Conservation (phyloP, 1,140 invertebrate species). For the Laupala kohalensis region DNA sequence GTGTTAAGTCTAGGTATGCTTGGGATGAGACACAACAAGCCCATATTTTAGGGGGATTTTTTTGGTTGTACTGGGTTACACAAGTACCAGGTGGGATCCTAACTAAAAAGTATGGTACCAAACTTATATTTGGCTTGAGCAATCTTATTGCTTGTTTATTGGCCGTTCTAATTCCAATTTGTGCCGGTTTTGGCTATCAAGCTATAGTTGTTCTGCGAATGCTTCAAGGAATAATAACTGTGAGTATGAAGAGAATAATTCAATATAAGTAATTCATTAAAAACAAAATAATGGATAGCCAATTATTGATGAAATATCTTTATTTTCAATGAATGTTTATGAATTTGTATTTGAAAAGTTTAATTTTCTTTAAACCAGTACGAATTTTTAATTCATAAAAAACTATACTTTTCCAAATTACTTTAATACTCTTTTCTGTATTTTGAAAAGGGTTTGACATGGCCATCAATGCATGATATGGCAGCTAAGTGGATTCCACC, state of each 20-base stretch:
- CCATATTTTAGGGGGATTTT: constrained; percentile 53
- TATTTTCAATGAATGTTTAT: neutral
- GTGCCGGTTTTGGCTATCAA: constrained; percentile 41
- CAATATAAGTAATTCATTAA: neutral
- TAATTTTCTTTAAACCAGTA: neutral
- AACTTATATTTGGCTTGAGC: constrained; percentile 52
- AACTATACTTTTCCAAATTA: neutral
- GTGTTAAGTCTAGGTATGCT: constrained; percentile 26
- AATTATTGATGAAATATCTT: neutral
- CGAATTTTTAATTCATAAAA: neutral
- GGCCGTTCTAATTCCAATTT: constrained; percentile 52
- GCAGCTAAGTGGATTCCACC: constrained; percentile 73
- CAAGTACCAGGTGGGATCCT: constrained; percentile 63
- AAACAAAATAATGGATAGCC: neutral
- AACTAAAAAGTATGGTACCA: constrained; percentile 56
- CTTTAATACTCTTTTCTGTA: too few species aligned
- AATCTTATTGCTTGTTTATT: constrained; percentile 53
- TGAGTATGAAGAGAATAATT: too few species aligned
- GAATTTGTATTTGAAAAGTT: neutral
- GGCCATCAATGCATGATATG: constrained; percentile 70
- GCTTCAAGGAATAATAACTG: constrained; percentile 58
- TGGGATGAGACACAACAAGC: constrained; percentile 59
- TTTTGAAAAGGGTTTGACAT: constrained; percentile 51
- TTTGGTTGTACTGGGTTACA: constrained; percentile 56
- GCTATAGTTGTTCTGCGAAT: constrained; percentile 47